phyloP scores from a whole-genome alignment of 2,797 vertebrate species.

The Centropyge bicolor region DNA sequence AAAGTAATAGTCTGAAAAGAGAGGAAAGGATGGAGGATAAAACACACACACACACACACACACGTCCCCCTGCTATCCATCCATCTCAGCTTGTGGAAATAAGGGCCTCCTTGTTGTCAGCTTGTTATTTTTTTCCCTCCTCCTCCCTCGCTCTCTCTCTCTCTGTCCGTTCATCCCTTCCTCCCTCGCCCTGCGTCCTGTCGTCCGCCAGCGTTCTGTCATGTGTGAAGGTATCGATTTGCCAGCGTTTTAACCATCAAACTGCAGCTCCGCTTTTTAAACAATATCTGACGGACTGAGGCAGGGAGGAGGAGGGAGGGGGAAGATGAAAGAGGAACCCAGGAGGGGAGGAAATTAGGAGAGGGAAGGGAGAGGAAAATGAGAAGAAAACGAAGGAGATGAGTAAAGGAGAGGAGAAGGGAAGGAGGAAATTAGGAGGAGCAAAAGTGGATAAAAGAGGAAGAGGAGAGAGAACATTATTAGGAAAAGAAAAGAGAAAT shows the following conservation, averaged over 20 bases:
- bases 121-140: slow-evolving; percentile 76
- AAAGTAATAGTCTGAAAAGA: slow-evolving; percentile 57
- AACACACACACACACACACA: slow-evolving; percentile 52
- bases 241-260: slow-evolving; percentile 89
- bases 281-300: slow-evolving; percentile 83
- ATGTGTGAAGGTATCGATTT: slow-evolving; percentile 89
- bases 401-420: too few relatives aligned
- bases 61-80: slow-evolving; percentile 72
- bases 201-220: slow-evolving; percentile 79
- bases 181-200: slow-evolving; percentile 60
- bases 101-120: slow-evolving; percentile 85
- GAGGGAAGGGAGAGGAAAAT: neutral
- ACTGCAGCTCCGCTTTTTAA: slow-evolving; percentile 87
- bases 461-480: neutral
- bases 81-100: slow-evolving; percentile 82
- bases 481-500: neutral
- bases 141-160: slow-evolving; percentile 32
- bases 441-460: neutral
- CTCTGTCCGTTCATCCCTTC: slow-evolving; percentile 30
- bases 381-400: neutral
- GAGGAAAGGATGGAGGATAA: slow-evolving; percentile 24
- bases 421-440: slow-evolving; percentile 46
- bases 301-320: neutral
- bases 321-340: neutral
- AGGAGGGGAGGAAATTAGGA: slow-evolving; percentile 47